Base-by-base conservation (phyloP, 2,113 vertebrate genomes). In the Syrmaticus mikado region DNA sequence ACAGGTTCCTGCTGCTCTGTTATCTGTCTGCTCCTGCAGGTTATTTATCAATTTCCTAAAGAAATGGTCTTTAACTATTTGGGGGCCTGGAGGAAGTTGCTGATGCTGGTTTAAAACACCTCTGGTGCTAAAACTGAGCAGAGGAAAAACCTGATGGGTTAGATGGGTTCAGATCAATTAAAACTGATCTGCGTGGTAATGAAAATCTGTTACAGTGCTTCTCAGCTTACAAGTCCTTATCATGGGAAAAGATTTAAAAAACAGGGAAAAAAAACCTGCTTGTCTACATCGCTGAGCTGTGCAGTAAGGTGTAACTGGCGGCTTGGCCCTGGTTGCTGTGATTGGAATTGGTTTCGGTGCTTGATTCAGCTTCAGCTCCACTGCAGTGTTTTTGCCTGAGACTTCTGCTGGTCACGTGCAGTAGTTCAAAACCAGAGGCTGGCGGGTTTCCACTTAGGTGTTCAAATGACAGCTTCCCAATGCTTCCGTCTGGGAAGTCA, bases 21-120 rank as follows among this genome's bases (percentile, higher is more conserved):
- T 84, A 83, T 76, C 65, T 92, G 30, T 65, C 60, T 89, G 43
- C 52, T 94, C 83, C 81, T 92, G 82, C 65, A 61, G 30, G 36
- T 94, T 92, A 70, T 87, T 95, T 89, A 52, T 85, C 71, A 91
- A 61, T 80, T 89, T 94, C 40, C 46, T 93, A 75, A 80, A 76
- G 61, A 85, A 62, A n/a, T 1, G 8, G n/a, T 73, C 58, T 82
- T 88, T 66, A 82, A 67, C 60, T 82, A 8, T 84, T 88, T 91
- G 88, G 82, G 68, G 27, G 21, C 48, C 48, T 67, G 41, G n/a
- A 79, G 64, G 87, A 94, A 92, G n/a, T 68, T 85, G 70, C 70
- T 60, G 85, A 62, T 17, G 6, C 45, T 28, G 30, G 22, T 60
- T 87, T 5, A 81, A 87, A 77, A 70, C 30, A 67, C 10, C 28